Base-by-base conservation (phyloP, 2,797 vertebrate genomes). In the Brachyalestes nurse region DNA sequence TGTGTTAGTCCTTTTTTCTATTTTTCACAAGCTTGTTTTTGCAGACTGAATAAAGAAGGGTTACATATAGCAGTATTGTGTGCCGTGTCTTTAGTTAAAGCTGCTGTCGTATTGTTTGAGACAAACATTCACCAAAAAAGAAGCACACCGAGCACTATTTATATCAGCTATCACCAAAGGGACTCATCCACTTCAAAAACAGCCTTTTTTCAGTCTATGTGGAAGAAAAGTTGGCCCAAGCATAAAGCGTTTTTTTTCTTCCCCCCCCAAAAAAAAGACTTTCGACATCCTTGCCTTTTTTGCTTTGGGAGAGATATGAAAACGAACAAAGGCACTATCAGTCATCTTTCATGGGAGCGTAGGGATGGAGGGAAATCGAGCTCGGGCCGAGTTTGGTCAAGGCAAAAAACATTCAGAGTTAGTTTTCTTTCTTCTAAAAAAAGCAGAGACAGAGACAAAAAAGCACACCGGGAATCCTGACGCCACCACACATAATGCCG, bases 281-380 rank as follows among this genome's bases (percentile, higher is more conserved):
- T 87, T 79, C 89, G 83, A 87, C 87, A 85, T 88, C 89, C 86
- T 86, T 83, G 78, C 76, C 82, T 91, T 77, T 77, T 82, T 89
- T 57, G 75, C 55, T 84, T 72, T 19, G 57, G 65, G 78, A 75
- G 60, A 79, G 79, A 79, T 72, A 81, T 58, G 82, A 55, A 89
- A 89, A 89, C 80, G 86, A 91, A 90, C 89, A 91, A 90, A 90
- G 89, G 80, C 84, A 70, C 86, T 90, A 90, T 92, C 87, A 86
- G 88, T 85, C 79, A 92, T 90, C 88, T 86, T 83, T 89, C 87
- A 84, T 87, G 84, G 86, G 62, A 89, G 88, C 84, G 81, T 90
- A 86, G 88, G 90, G 88, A 90, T 89, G 86, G 85, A 85, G 78
- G 84, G 64, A 80, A 77, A 73, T 72, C 58, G 53, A 77, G 60